phyloP scores from a whole-genome alignment of 2,113 vertebrate species.

The Platichthys stellatus region DNA sequence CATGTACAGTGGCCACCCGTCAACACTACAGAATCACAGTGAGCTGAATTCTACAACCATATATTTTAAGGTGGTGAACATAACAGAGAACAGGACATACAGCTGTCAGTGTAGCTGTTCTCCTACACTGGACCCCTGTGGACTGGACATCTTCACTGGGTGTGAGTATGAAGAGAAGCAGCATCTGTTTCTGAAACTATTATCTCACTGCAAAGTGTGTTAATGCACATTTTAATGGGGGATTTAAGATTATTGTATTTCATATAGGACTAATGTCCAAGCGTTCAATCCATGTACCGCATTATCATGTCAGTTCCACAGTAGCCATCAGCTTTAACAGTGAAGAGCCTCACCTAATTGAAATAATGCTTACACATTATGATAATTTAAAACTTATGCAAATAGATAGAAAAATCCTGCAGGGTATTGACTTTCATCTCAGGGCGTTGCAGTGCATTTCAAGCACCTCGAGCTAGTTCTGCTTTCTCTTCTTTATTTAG shows the following conservation, averaged over 20 bases:
- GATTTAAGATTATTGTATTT: background rate
- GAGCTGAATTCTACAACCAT: slow-evolving; percentile 57
- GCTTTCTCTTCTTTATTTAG: slow-evolving; percentile 36
- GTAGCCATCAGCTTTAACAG: background rate
- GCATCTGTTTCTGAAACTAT: background rate
- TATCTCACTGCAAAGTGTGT: background rate
- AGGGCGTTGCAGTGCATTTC: too few species aligned
- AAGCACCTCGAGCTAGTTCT: slow-evolving; percentile 23
- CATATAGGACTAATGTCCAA: background rate
- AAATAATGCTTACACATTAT: background rate
- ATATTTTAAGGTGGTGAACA: slow-evolving; percentile 57
- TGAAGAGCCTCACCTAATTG: background rate
- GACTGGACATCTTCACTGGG: slow-evolving; percentile 77
- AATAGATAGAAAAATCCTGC: background rate
- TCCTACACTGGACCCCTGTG: slow-evolving; percentile 65
- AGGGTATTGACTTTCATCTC: slow-evolving; percentile 1
- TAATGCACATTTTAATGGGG: background rate
- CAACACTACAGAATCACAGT: background rate
- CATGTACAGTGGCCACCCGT: slow-evolving; percentile 31
- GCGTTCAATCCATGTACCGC: background rate
- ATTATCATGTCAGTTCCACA: background rate
- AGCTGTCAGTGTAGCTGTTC: slow-evolving; percentile 63
- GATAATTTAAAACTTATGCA: background rate
- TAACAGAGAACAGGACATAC: slow-evolving; percentile 62
- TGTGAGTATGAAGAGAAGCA: slow-evolving; percentile 70